Conservation (phyloP, 2,888 invertebrate genomes). For the Yponomeuta cagnagella region DNA sequence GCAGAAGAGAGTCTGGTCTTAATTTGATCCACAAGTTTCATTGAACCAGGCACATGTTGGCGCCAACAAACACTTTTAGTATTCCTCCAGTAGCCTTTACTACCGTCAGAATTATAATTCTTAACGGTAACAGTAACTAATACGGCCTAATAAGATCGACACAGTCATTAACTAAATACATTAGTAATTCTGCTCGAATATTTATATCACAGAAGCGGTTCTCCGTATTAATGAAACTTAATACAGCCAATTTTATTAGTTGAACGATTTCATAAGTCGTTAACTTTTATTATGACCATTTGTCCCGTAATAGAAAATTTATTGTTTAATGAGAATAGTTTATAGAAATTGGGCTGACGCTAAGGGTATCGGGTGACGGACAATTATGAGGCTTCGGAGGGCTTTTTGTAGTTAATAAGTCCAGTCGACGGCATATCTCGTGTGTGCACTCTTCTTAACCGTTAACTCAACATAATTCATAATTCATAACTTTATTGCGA, state of each 20-base stretch:
- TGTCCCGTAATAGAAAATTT: conserved; percentile 8
- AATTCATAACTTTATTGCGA: too few relatives aligned
- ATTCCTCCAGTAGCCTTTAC: neutral
- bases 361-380: neutral
- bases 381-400: neutral
- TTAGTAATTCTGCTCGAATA: conserved; percentile 1
- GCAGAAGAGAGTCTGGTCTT: too few relatives aligned
- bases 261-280: conserved; percentile 11
- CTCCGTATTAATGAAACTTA: conserved; percentile 6
- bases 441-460: too few relatives aligned
- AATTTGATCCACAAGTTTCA: too few relatives aligned
- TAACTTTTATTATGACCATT: conserved; percentile 7
- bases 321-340: neutral
- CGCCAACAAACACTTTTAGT: too few relatives aligned
- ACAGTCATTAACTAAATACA: neutral
- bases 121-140: neutral
- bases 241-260: conserved; percentile 11
- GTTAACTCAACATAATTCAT: too few relatives aligned
- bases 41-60: too few relatives aligned
- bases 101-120: neutral
- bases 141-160: neutral
- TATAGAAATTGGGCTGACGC: neutral
- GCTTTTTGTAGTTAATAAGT: too few relatives aligned
- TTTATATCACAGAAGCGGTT: conserved; percentile 4
- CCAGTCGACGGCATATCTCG: too few relatives aligned